Base-by-base conservation (phyloP, 2,888 invertebrate species). In the Suillia variegata region DNA sequence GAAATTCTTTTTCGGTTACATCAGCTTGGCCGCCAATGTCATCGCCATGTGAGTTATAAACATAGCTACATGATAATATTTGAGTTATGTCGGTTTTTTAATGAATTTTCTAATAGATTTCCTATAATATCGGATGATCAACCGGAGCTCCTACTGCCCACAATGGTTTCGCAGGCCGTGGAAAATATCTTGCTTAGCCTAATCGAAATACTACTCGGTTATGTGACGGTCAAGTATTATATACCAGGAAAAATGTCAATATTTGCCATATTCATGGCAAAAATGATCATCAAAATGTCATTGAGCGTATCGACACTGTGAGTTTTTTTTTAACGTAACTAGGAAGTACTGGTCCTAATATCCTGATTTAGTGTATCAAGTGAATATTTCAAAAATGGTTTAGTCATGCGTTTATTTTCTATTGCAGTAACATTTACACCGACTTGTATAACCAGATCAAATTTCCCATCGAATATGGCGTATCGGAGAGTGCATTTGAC, bases 31-130 rank as follows among this genome's bases (percentile, higher is more conserved):
- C 1, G 69, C 79, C n/a, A 73, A 77, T 48, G 67, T 80, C 5
- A 67, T 78, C 48, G 81, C 81, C 15, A 68, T 80, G 80, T 80
- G 59, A 73, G 79, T 73, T 8, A 33, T 8, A 0, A n/a, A n/a
- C 0, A 12, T n/a, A 1, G 2, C 13, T 5, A 12, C 1, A 18
- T 15, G 1, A 1, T 15, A n/a, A n/a, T n/a, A n/a, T n/a, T n/a
- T n/a, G n/a, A n/a, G n/a, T n/a, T n/a, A n/a, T n/a, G n/a, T n/a
- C n/a, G n/a, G n/a, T n/a, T n/a, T 26, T 26, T 26, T 5, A 26
- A 26, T 26, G 10, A 26, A 5, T n/a, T 17, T 42, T 6, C 24
- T 3, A 13, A 6, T 45, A 45, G 42, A 50, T 24, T 31, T 67
- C 81, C 80, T 1, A 75, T 80, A 45, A 60, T 81, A 47, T 71